Evolutionary conservation across 2,113 vertebrate species (phyloP), one percentile per base, ranked within the genome.

Genomic region (Cavia aperea): DNA sequence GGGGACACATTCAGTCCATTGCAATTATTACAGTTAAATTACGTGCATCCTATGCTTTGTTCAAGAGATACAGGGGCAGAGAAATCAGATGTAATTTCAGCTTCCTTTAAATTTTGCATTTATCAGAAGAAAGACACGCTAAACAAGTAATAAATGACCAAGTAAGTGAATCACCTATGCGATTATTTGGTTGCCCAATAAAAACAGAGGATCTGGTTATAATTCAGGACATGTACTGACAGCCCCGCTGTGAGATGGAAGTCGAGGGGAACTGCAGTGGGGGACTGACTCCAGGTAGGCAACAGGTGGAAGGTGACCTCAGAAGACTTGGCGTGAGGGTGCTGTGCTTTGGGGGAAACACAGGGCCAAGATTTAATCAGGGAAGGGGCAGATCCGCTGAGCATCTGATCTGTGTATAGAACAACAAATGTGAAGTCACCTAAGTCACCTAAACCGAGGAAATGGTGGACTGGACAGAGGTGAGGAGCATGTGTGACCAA

Each of bases 21-120:
- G 58, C 43, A 49, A 26, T 68, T 26, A 29, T 65, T 29, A 51
- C 33, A 43, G 18, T 66, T 58, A 79, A n/a, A 66, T 33, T 14
- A 46, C 2, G 33, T 6, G 10, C 12, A 12, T 23, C 49, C 49
- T 43, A 31, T n/a, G 43, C 4, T 33, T 88, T 72, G 6, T 39
- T 33, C n/a, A 36, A 65, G n/a, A 33, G 82, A 68, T 43, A 23
- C 2, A 43, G 56, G 63, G 8, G 18, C 81, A 43, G 36, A 4
- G 4, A 89, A 82, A 63, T 81, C 65, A 85, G 39, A 39, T 1
- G 0, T 24, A 62, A 68, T 65, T 85, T 89, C n/a, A 26, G 75
- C 62, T 89, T 78, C 89, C 81, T 70, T 68, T 43, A 88, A 31
- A 68, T 88, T 72, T n/a, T n/a, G 63, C 88, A 88, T 72, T 60